Conservation (phyloP, 2,888 invertebrate genomes). For the Scotopteryx bipunctaria region DNA sequence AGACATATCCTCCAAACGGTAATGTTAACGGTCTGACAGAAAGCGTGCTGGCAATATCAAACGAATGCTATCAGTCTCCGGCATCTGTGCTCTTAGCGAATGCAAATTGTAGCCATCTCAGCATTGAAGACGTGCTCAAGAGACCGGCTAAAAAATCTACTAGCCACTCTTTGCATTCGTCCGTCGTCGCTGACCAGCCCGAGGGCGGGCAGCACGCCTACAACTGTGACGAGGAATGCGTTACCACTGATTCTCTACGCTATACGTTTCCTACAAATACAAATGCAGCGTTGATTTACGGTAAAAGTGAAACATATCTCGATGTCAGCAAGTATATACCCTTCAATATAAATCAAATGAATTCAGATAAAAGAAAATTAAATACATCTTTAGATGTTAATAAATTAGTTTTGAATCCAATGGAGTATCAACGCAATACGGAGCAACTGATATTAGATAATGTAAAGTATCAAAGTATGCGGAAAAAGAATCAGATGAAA, state of each 20-base stretch:
- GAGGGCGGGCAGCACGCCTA: slow-evolving; percentile 27
- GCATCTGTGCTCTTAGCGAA: slow-evolving; percentile 71
- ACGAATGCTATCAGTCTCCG: slow-evolving; percentile 67
- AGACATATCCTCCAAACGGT: slow-evolving; percentile 75
- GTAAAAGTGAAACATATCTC: slow-evolving; percentile 2
- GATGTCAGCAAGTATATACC: slow-evolving; percentile 2
- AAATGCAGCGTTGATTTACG: background rate
- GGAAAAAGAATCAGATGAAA: slow-evolving; percentile 11
- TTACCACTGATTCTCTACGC: background rate
- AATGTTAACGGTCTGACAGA: slow-evolving; percentile 70
- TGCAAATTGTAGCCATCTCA: slow-evolving; percentile 68
- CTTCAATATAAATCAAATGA: background rate
- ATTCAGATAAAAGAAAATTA: background rate
- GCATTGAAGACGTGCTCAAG: slow-evolving; percentile 49
- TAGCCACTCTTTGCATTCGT: slow-evolving; percentile 43
- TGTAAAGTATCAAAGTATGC: slow-evolving; percentile 12
- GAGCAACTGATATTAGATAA: background rate
- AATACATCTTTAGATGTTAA: background rate
- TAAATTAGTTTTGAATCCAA: slow-evolving; percentile 1
- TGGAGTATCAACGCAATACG: slow-evolving; percentile 1
- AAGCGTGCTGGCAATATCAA: slow-evolving; percentile 76
- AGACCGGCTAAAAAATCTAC: slow-evolving; percentile 48
- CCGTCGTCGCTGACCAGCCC: slow-evolving; percentile 42
- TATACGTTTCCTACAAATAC: background rate
- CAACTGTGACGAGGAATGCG: slow-evolving; percentile 3